Evolutionary conservation across 2,113 vertebrate species (phyloP).

Genomic region (Corynorhinus townsendii): DNA sequence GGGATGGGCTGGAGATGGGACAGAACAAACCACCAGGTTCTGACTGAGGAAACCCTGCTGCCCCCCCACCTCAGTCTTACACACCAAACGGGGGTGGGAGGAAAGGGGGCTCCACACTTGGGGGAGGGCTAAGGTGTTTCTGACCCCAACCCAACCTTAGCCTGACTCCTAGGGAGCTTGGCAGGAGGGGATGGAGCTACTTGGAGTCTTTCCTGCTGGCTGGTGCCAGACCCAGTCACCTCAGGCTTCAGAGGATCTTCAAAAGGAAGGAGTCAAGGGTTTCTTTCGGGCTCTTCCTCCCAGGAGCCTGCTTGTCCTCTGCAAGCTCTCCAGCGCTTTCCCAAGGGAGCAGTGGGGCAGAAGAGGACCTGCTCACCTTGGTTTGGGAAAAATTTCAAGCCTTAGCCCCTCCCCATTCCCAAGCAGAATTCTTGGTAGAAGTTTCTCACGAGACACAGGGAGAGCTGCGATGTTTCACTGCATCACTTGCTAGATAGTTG

Average conservation of each 20-base stretch:
- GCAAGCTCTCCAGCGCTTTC: neutral
- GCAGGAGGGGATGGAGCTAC: neutral
- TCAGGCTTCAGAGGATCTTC: neutral
- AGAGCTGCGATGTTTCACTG: neutral
- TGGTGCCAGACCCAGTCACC: neutral
- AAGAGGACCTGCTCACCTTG: neutral
- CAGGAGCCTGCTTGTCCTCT: neutral
- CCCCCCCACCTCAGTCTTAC: neutral
- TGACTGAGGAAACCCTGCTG: neutral
- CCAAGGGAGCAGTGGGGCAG: neutral
- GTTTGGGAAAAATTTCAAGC: conserved; percentile 5
- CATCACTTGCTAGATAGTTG: neutral
- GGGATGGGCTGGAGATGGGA: too few species aligned
- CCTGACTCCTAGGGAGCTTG: neutral
- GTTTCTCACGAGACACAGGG: neutral
- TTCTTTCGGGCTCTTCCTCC: neutral
- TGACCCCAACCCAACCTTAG: neutral
- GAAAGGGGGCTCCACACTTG: neutral
- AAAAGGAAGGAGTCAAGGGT: neutral
- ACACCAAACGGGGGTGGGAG: neutral
- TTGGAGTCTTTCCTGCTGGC: neutral
- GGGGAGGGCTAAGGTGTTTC: neutral
- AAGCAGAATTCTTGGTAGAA: neutral
- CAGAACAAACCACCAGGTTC: neutral
- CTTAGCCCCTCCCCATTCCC: neutral